Evolutionary conservation across 2,888 invertebrate genomes (phyloP).

Genomic region (Lithophane semibrunnea): DNA sequence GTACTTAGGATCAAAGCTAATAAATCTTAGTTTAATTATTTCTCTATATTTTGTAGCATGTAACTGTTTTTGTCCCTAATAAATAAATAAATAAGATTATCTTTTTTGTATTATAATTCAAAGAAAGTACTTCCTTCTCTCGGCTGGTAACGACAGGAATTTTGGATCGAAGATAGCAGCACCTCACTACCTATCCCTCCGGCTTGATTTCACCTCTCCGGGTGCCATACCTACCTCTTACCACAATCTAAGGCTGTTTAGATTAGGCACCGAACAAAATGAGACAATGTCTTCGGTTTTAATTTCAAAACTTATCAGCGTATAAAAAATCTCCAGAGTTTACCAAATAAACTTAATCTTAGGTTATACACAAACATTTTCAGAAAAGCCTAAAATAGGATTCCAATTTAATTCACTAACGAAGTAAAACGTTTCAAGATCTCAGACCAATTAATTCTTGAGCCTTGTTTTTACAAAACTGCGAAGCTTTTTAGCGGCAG

Average conservation of each 20-base stretch:
- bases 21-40: too few relatives aligned
- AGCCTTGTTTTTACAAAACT: slow-evolving; percentile 50
- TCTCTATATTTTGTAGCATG: too few relatives aligned
- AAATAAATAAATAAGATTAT: too few relatives aligned
- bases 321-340: neutral
- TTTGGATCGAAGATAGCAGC: neutral
- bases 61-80: too few relatives aligned
- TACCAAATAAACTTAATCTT: neutral
- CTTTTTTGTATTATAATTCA: neutral
- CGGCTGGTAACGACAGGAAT: neutral
- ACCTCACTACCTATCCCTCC: neutral
- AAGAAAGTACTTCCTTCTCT: neutral
- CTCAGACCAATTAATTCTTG: slow-evolving; percentile 52
- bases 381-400: neutral
- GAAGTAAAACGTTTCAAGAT: slow-evolving; percentile 41
- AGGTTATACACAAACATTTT: neutral
- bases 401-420: slow-evolving; percentile 40
- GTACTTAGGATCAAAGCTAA: too few relatives aligned
- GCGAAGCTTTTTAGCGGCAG: slow-evolving; percentile 31
- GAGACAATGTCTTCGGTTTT: too few relatives aligned
- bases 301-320: too few relatives aligned
- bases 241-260: slow-evolving; percentile 2
- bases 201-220: slow-evolving; percentile 23
- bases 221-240: neutral
- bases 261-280: neutral